Conservation (phyloP, 2,113 vertebrate species). For the Myotis yumanensis region DNA sequence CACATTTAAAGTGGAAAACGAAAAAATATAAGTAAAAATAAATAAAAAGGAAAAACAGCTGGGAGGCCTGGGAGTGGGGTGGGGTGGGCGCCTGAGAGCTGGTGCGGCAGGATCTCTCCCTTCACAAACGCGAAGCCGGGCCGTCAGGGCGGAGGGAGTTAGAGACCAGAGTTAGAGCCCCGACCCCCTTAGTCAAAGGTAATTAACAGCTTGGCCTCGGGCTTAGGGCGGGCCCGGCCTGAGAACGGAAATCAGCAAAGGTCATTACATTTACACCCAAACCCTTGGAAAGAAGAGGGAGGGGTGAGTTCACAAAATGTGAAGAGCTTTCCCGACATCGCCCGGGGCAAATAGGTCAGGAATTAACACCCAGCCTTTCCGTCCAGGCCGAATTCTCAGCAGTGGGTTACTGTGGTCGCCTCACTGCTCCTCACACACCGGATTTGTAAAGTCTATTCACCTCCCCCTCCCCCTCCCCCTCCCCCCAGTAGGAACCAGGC, state of each 20-base stretch:
- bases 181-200: not conserved
- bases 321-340: not conserved
- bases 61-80: not conserved
- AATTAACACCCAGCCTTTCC: not conserved
- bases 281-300: not conserved
- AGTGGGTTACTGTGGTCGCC: not conserved
- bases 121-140: not conserved
- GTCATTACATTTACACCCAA: not conserved
- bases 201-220: not conserved
- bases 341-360: too few species aligned
- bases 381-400: accelerated
- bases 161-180: not conserved
- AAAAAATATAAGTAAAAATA: too few species aligned
- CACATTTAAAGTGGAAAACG: not conserved
- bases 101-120: not conserved
- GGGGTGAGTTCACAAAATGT: not conserved
- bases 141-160: not conserved
- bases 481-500: accelerated
- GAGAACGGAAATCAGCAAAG: accelerated
- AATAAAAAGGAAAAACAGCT: not conserved
- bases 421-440: too few species aligned
- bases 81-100: not conserved
- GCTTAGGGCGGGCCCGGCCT: not conserved
- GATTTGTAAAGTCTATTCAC: too few species aligned
- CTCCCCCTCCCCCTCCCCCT: too few species aligned